These are phyloP conservation scores for Salminus brasiliensis DNA, from an alignment of 2,113 vertebrate genomes.

Conservation along the genomic window DNA sequence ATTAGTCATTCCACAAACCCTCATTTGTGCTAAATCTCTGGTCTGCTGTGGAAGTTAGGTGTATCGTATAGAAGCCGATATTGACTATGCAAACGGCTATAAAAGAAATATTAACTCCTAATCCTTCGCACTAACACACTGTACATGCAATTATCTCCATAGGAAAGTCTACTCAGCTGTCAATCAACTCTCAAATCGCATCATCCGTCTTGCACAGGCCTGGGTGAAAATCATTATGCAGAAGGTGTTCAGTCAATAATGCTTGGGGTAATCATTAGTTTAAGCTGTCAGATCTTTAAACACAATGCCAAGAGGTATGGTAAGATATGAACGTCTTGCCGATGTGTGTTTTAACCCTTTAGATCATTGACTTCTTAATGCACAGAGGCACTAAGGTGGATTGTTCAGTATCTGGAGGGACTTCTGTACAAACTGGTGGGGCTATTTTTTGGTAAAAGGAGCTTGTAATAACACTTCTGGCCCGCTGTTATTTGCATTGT, in stretches of 20 bases:
- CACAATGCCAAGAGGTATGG: not conserved
- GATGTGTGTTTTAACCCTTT: not conserved
- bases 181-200: not conserved
- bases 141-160: not conserved
- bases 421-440: no score
- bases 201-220: not conserved
- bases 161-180: not conserved
- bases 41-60: not conserved
- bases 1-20: conserved; percentile 20
- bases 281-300: not conserved
- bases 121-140: not conserved
- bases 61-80: not conserved
- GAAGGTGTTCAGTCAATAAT: not conserved
- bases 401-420: no score
- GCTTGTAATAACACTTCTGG: no score
- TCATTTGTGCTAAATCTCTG: conserved; percentile 13
- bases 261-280: not conserved
- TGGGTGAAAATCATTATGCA: not conserved
- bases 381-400: no score
- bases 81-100: conserved; percentile 12
- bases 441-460: no score
- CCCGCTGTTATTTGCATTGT: no score
- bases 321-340: not conserved
- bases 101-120: conserved; percentile 9
- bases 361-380: no score